phyloP scores from a whole-genome alignment of 37 sponge, comb jelly and placozoan species.

The Geodia barretti region DNA sequence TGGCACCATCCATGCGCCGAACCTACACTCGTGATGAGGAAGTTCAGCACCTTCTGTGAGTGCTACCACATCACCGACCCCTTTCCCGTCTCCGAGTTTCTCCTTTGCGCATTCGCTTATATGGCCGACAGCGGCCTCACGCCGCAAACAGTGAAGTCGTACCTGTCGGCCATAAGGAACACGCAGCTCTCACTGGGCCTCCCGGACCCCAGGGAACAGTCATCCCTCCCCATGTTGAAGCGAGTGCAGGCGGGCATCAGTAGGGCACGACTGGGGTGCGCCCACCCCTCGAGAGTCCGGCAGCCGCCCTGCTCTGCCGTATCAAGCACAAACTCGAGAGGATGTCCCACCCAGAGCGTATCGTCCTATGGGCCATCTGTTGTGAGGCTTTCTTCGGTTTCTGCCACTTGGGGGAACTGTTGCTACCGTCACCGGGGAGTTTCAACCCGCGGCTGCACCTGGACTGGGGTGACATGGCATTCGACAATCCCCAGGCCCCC shows the following conservation, averaged over 20 bases:
- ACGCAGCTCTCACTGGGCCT: conserved; percentile 15
- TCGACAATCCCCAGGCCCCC: background rate
- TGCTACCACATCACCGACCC: background rate
- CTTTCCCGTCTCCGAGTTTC: conserved; percentile 26
- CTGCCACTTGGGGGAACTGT: no score
- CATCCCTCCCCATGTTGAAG: conserved; percentile 1
- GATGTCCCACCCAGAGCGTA: no score
- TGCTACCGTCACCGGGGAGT: no score
- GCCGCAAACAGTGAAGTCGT: conserved; percentile 25
- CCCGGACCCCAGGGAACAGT: background rate
- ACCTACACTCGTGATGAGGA: conserved; percentile 18
- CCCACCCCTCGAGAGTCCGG: background rate
- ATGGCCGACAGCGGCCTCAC: background rate
- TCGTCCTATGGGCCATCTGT: no score
- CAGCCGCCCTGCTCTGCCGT: no score
- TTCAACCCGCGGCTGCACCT: no score
- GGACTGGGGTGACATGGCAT: background rate
- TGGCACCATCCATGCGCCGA: conserved; percentile 30
- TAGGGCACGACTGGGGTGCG: background rate
- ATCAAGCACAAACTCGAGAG: no score
- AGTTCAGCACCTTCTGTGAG: conserved; percentile 6
- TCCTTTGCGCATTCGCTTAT: conserved; percentile 29
- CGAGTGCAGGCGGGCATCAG: background rate
- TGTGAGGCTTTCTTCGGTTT: no score
- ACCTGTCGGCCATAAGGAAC: conserved; percentile 36